Conservation (phyloP, 2,888 invertebrate genomes). For the Phyllotreta striolata region DNA sequence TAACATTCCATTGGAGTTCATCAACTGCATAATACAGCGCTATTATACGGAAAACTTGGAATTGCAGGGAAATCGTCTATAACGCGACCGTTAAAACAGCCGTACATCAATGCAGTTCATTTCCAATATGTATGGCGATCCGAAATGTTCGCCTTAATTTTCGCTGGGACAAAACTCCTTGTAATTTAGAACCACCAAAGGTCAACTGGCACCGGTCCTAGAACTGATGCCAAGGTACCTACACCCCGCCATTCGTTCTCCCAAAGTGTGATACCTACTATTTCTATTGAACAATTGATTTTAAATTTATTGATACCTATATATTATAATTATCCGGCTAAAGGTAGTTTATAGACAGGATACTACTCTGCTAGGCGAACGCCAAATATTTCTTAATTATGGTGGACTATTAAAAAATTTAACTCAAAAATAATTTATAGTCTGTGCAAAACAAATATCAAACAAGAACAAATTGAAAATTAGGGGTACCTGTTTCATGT, state of each 20-base stretch:
- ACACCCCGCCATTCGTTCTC: conserved; percentile 41
- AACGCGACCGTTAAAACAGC: conserved; percentile 27
- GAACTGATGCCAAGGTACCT: conserved; percentile 47
- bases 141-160: conserved; percentile 59
- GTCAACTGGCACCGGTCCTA: conserved; percentile 58
- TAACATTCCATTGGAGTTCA: neutral
- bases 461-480: too few relatives aligned
- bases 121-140: conserved; percentile 55
- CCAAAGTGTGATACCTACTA: conserved; percentile 24
- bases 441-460: too few relatives aligned
- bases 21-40: neutral
- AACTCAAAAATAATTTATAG: too few relatives aligned
- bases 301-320: conserved; percentile 27
- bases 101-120: conserved; percentile 54
- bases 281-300: conserved; percentile 14
- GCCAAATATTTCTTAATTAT: too few relatives aligned
- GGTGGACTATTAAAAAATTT: too few relatives aligned
- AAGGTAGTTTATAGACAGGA: too few relatives aligned
- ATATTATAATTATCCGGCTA: neutral
- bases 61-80: conserved; percentile 4
- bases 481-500: too few relatives aligned
- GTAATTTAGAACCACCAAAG: conserved; percentile 54
- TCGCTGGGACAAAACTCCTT: conserved; percentile 55
- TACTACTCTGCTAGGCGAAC: too few relatives aligned
- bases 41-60: neutral